phyloP scores from a whole-genome alignment of 2,113 vertebrate species.

The Neogale vison region DNA sequence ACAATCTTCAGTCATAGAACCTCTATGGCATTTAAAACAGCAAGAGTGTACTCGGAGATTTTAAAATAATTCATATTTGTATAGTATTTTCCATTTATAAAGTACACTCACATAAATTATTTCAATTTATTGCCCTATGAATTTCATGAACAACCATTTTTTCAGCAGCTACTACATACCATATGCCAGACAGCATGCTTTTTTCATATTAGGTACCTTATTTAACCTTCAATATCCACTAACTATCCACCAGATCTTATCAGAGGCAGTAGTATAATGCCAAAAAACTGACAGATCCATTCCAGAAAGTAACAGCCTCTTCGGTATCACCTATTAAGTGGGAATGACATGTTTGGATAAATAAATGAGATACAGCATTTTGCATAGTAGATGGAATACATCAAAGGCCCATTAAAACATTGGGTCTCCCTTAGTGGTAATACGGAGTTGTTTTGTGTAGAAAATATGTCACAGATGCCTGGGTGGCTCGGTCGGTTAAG shows the following conservation, averaged over 20 bases:
- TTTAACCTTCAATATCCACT: constrained; percentile 32
- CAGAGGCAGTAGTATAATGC: not conserved
- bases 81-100: not conserved
- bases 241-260: not conserved
- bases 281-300: not conserved
- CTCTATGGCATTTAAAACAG: constrained; percentile 10
- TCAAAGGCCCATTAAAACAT: not conserved
- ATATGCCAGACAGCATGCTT: not conserved
- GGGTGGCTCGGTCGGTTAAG: not conserved
- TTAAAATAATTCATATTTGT: constrained; percentile 8
- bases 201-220: constrained; percentile 5
- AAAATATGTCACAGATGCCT: not conserved
- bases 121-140: not conserved
- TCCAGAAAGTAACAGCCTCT: constrained; percentile 3
- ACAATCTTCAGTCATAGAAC: not conserved
- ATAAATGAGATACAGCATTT: not conserved
- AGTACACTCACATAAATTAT: not conserved
- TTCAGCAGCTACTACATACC: not conserved
- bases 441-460: not conserved
- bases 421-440: not conserved
- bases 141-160: not conserved
- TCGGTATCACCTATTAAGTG: not conserved
- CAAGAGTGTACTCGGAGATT: not conserved
- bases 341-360: not conserved
- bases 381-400: not conserved